phyloP scores from a whole-genome alignment of 2,797 vertebrate species.

The Pygocentrus nattereri region DNA sequence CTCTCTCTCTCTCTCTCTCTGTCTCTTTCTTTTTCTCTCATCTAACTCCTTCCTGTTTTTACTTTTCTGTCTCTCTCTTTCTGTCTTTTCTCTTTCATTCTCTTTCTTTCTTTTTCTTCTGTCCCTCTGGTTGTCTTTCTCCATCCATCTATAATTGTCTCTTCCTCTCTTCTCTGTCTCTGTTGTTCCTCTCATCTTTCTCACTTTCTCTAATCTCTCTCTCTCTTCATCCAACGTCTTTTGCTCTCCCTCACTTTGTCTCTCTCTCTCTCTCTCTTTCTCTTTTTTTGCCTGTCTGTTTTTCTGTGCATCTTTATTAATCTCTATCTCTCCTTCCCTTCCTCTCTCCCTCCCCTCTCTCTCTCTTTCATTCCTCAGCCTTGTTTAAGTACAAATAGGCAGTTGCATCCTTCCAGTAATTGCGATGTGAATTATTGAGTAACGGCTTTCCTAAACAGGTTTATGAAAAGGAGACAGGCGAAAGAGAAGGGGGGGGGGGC shows the following conservation, averaged over 20 bases:
- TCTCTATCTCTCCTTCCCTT: not conserved
- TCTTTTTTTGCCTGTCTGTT: not conserved
- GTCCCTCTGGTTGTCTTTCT: not conserved
- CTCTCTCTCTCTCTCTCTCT: not conserved
- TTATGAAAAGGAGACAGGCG: slow-evolving; percentile 20
- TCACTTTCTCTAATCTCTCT: not conserved
- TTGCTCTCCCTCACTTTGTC: not conserved
- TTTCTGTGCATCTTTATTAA: not conserved
- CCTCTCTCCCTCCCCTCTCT: not conserved
- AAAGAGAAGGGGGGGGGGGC: not conserved
- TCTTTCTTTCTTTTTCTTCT: not conserved
- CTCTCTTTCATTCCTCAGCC: not conserved
- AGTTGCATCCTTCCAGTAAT: slow-evolving; percentile 36
- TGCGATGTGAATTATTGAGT: slow-evolving; percentile 43
- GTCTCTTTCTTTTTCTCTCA: not conserved
- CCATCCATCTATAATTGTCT: not conserved
- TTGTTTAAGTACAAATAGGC: slow-evolving; percentile 41
- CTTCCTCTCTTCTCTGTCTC: not conserved
- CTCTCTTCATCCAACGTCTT: not conserved
- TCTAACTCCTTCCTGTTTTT: not conserved
- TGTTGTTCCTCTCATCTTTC: not conserved
- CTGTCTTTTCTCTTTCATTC: not conserved
- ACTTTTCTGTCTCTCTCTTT: not conserved
- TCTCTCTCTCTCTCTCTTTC: not conserved
- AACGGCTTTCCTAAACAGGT: slow-evolving; percentile 31